Base-by-base conservation (phyloP, 2,113 vertebrate genomes). In the Cricetomys ansorgei region DNA sequence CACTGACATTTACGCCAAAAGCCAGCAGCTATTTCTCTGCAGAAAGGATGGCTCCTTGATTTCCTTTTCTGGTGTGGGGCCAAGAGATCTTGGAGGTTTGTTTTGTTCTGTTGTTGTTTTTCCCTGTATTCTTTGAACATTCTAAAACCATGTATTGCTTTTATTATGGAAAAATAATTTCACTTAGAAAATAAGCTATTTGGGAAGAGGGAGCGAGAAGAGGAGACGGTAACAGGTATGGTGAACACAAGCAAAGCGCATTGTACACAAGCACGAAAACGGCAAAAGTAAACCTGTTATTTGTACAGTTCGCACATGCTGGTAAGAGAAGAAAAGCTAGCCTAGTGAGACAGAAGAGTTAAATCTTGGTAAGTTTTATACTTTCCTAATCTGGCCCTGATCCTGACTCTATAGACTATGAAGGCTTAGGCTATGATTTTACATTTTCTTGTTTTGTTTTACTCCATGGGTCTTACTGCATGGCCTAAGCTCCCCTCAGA, bases 91-190 rank as follows among this genome's bases (percentile, higher is more conserved):
- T 37, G 3, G 84, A 23, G 11, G 40, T 79, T 88, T 89, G 48
- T 65, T 69, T 6, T 19, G 57, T 62, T 50, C 27, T 84, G n/a
- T 64, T 64, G n/a, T 31, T 45, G 10, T 34, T 27, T 53, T 59
- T 81, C n/a, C 21, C 31, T 48, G 4, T 88, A 67, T 48, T 80
- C 50, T 95, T 92, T 34, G 31, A 15, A 55, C 70, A 70, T 94
- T 88, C 80, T 76, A 7, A 70, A 37, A 48, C 31, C 45, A n/a
- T 62, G 0, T 85, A 45, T 40, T 89, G 17, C 37, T 89, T 92
- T 93, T 75, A 50, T 59, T 79, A 79, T 50, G 57, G 43, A 67
- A 92, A n/a, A 92, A 45, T 83, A 53, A 53, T 73, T 57, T 89
- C 53, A 79, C 53, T 87, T 84, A 72, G 86, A 95, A 83, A 75